A percentile compares a stretch with the other conserved stretches of the same genome.
Conservation (phyloP, 1,140 invertebrate genomes). For the Bursaphelenchus mucronatus region DNA sequence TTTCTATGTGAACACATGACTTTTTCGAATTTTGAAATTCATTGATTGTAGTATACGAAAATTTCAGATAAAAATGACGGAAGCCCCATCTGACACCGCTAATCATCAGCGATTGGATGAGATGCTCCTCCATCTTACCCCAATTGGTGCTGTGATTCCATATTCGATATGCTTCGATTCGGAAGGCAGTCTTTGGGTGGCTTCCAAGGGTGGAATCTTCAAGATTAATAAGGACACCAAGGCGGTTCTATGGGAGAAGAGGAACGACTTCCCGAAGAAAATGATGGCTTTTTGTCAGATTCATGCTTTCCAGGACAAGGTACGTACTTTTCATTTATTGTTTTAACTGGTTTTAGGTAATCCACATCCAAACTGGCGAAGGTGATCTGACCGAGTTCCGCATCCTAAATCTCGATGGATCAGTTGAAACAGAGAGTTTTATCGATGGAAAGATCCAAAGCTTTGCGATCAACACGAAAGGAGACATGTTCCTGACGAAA, state of each 20-base stretch:
- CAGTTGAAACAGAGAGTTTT: slow-evolving; percentile 55
- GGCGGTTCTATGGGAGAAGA: slow-evolving; percentile 42
- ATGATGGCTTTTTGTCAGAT: slow-evolving; percentile 58
- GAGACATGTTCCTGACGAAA: slow-evolving; percentile 55
- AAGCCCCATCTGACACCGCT: slow-evolving; percentile 53
- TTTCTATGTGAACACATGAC: too few species aligned
- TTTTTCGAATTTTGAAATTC: not conserved
- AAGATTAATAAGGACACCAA: slow-evolving; percentile 40
- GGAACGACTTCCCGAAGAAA: slow-evolving; percentile 58
- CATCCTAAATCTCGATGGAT: slow-evolving; percentile 47
- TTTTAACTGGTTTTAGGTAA: slow-evolving; percentile 44
- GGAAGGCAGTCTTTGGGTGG: slow-evolving; percentile 49
- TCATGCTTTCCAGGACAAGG: slow-evolving; percentile 44
- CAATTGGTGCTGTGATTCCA: slow-evolving; percentile 49
- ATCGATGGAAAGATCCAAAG: slow-evolving; percentile 55
- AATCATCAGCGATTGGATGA: slow-evolving; percentile 54
- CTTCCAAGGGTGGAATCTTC: slow-evolving; percentile 57
- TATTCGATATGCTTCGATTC: slow-evolving; percentile 51
- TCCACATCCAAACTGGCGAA: slow-evolving; percentile 48
- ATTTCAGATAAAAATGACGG: slow-evolving; percentile 41
- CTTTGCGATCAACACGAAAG: slow-evolving; percentile 42
- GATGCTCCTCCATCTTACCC: slow-evolving; percentile 47
- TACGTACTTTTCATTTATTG: slow-evolving; percentile 13
- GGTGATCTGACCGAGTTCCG: slow-evolving; percentile 44
- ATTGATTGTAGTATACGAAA: not conserved